A percentile compares a stretch with the other conserved stretches of the same genome.
These are phyloP conservation scores for Microtus pennsylvanicus DNA, from an alignment of 2,113 vertebrate species.

Conservation along the genomic window DNA sequence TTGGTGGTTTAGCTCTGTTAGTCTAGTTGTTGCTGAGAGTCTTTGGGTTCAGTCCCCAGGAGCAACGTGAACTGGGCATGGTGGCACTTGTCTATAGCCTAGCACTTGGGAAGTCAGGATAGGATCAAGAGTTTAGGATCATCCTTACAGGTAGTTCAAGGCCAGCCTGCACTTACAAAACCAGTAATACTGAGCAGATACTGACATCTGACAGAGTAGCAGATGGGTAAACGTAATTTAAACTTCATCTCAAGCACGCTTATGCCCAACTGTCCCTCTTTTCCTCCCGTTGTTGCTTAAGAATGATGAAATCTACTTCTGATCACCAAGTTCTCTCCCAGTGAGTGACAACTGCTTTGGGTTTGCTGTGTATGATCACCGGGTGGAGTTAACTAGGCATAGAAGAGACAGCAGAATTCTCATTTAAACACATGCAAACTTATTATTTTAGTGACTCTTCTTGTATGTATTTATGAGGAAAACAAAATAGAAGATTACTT, in stretches of 20 bases:
- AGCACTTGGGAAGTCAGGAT: neutral
- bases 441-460: neutral
- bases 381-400: neutral
- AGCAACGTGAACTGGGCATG: neutral
- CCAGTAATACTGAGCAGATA: neutral
- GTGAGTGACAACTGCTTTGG: neutral
- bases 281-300: neutral
- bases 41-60: neutral
- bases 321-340: neutral
- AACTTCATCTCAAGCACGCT: constrained; percentile 6
- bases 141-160: neutral
- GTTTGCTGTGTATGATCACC: neutral
- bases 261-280: neutral
- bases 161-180: neutral
- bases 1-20: neutral
- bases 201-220: neutral
- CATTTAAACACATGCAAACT: neutral
- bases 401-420: constrained; percentile 21
- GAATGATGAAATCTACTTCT: neutral
- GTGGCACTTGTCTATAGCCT: neutral
- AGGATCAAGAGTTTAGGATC: neutral
- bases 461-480: neutral
- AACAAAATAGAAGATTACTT: neutral
- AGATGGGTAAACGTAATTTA: constrained; percentile 36
- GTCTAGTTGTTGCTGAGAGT: neutral